Conservation (phyloP, 1,140 invertebrate genomes). For the Piezodorus guildinii region DNA sequence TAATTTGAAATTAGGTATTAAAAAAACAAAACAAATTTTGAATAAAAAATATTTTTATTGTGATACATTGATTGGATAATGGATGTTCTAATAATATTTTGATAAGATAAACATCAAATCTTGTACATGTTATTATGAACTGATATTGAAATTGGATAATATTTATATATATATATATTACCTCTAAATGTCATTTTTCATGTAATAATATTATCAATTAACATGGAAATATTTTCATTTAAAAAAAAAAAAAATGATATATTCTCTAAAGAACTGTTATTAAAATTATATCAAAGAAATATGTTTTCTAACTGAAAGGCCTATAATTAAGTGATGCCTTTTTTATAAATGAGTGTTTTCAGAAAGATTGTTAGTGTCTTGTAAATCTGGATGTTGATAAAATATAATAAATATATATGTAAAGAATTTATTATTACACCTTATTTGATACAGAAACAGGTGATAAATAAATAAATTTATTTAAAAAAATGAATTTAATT, state of each 20-base stretch:
- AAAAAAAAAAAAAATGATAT: not conserved
- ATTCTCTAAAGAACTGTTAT: not conserved
- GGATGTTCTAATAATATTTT: too few relatives aligned
- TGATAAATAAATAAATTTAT: not conserved
- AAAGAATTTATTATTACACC: not conserved
- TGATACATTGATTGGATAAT: too few relatives aligned
- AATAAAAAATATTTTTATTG: too few relatives aligned
- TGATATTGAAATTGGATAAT: too few relatives aligned
- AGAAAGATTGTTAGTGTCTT: not conserved
- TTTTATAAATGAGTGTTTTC: not conserved
- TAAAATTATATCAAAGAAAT: not conserved
- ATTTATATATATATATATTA: too few relatives aligned
- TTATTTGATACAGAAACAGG: not conserved
- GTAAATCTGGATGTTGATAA: not conserved
- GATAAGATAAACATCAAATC: too few relatives aligned
- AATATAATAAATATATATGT: not conserved
- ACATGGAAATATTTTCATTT: too few relatives aligned
- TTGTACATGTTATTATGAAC: too few relatives aligned
- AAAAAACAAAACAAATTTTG: too few relatives aligned
- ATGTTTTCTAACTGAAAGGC: slow-evolving; percentile 5
- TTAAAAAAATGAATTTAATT: not conserved
- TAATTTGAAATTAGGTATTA: too few relatives aligned
- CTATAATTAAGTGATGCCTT: slow-evolving; percentile 5
- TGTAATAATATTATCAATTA: too few relatives aligned
- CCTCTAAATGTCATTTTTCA: too few relatives aligned